Evolutionary conservation across 1,140 invertebrate species (phyloP), one percentile per base, ranked within the genome.

Genomic region (Laupala kohalensis): DNA sequence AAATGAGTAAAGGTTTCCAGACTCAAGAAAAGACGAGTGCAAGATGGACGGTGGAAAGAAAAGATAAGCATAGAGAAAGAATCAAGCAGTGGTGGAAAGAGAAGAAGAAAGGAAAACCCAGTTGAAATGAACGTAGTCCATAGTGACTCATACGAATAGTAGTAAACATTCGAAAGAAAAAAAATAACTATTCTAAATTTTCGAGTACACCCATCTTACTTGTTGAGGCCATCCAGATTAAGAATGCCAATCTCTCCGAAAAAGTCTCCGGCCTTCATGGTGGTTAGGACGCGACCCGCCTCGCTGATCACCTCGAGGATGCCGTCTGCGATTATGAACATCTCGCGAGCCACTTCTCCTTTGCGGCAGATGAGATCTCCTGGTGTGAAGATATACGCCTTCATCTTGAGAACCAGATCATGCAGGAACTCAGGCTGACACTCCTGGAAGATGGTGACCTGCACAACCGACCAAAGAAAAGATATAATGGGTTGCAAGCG

Each of bases 261-360:
- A 82, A 98, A 98, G 81, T 98, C 95, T 0, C 96, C 96, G 15
- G 95, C 93, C 78, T 95, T 93, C 95, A 98, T 97, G 66, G 94
- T 95, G 0, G 95, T 97, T 12, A 98, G 81, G 0, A 98, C 93
- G 78, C 92, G 87, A 3, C 95, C 95, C 30, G 90, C 92, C 80
- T 97, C 95, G 78, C 95, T 97, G 75, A 95, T 91, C 15, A 98
- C 95, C 84, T 98, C 95, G 26, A 98, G 84, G 75, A 97, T 95
- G 6, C 96, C 96, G 80, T 97, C 95, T 12, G 95, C 95, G 77
- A 98, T 97, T 76, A 98, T 98, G 78, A 98, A 98, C 95, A 98
- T 98, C 83, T 98, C 96, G 75, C 95, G 83, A 0, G 95, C 96
- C 15, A 96, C 93, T 84, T 96, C 90, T 75, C 94, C 95, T 81